phyloP scores from a whole-genome alignment of 2,113 vertebrate species.

The Cavia porcellus region DNA sequence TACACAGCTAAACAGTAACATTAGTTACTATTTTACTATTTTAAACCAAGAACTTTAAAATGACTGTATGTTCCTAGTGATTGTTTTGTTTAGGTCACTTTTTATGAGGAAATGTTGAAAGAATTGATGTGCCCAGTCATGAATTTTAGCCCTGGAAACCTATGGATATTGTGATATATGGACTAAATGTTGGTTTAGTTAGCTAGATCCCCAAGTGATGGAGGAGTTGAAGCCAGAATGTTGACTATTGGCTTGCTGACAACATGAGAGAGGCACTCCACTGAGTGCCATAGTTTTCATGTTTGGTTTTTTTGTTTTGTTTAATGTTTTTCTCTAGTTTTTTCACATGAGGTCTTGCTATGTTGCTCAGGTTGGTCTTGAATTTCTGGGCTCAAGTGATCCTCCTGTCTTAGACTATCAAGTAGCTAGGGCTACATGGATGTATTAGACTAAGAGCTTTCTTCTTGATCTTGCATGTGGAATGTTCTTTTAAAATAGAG shows the following conservation, averaged over 20 bases:
- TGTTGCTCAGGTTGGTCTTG: neutral
- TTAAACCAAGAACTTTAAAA: neutral
- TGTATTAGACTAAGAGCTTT: neutral
- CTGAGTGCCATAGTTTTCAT: neutral
- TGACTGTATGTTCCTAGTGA: neutral
- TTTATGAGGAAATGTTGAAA: constrained; percentile 19
- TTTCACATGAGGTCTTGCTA: neutral
- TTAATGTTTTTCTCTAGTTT: neutral
- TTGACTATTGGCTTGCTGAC: neutral
- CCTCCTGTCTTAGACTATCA: neutral
- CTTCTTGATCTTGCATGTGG: constrained; percentile 4
- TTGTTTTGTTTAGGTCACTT: constrained; percentile 53
- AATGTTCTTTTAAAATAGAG: neutral
- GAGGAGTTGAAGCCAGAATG: neutral
- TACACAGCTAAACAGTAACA: constrained; percentile 51
- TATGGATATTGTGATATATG: neutral
- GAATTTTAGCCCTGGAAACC: neutral
- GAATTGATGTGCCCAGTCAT: constrained; percentile 7
- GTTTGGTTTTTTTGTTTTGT: neutral
- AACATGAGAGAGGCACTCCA: neutral
- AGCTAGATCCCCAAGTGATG: neutral
- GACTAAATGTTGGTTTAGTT: neutral
- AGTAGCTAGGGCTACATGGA: neutral
- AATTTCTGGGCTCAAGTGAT: neutral
- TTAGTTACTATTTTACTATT: constrained; percentile 53